Evolutionary conservation across 2,113 vertebrate genomes (phyloP), one percentile per base, ranked within the genome.

Genomic region (Rafetus swinhoei): DNA sequence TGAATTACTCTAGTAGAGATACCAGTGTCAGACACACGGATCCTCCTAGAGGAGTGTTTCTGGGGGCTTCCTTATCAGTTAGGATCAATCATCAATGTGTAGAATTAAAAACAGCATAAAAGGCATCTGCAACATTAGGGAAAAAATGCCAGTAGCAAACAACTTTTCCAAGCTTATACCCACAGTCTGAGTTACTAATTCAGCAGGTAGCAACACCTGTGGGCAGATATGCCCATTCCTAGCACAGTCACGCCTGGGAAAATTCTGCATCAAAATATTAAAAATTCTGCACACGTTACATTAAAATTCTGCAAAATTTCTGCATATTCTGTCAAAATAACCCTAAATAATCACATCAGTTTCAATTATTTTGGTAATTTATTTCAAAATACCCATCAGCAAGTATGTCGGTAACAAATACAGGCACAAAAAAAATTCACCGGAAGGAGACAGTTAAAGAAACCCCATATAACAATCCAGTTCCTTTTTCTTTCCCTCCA

Each of bases 181-280:
- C 32, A 69, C 29, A 69, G 62, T 9, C 53, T 72, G 18, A 8
- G 72, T 45, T 13, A 16, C 50, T 92, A 69, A 76, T 13, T 59
- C 24, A 2, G 27, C 0, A 10, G 0, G 3, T 9, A 15, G 62
- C 77, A 80, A 52, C n/a, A 59, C 24, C 45, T 8, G 39, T 8
- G 35, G 27, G 74, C 39, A 88, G 54, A 81, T 18, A 24, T 5
- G 52, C 9, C 45, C 39, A 54, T 24, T 35, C 45, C 3, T 0
- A 32, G 21, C 18, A 3, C 19, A 81, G 24, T 4, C 45, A 45
- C 45, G 6, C 45, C 45, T 45, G 53, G 14, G 53, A 14, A 14
- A 54, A 54, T 54, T 54, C 53, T 54, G 53, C 53, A 54, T 14
- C 53, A 54, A 54, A 14, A 54, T 12, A 54, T 12, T 54, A 54